Base-by-base conservation (phyloP, 1,140 invertebrate genomes). In the Drosophila pseudoananassae region DNA sequence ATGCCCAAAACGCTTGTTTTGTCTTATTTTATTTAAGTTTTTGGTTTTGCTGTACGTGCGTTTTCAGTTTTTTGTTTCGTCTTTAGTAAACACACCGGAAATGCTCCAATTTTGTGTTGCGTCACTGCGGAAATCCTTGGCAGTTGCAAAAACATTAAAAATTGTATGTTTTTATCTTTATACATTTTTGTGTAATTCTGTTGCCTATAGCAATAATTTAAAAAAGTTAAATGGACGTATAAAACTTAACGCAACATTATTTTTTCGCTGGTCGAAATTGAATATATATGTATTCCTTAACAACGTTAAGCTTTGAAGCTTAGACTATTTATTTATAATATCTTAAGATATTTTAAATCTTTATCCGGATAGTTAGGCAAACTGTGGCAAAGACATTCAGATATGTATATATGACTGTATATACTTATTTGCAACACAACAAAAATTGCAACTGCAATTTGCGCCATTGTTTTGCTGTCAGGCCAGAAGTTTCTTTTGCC, bases 391-490 rank as follows among this genome's bases (percentile, higher is more conserved):
- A 36, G 33, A 12, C 33, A 65, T 12, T 29, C 17, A 23, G 6
- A 27, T 10, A 40, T 6, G 10, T 10, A 40, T 6, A 10, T 10
- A 33, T 12, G 15, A 38, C 31, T 23, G 36, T 31, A 17, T 61
- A 43, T 58, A 53, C 53, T 20, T 52, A 51, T 20, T 50, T 69
- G 27, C 45, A 38, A 55, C 58, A 60, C 75, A 83, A 63, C 63
- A 64, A 64, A 79, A 81, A 75, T 66, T 82, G 58, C 61, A 78
- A 72, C 78, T 78, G 83, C 69, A 87, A 87, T 88, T 87, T 87
- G 78, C 66, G 83, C 74, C 74, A 82, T 88, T 88, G 74, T 88
- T 87, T 87, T 81, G 77, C 68, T 61, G 81, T 60, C 82, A 59
- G 64, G 60, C 53, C 52, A 71, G 51, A 87, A 87, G 57, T 84